A percentile compares a stretch with the other conserved stretches of the same genome.
Conservation (phyloP, 2,113 vertebrate genomes). For the Myrmophylax atrothorax region DNA sequence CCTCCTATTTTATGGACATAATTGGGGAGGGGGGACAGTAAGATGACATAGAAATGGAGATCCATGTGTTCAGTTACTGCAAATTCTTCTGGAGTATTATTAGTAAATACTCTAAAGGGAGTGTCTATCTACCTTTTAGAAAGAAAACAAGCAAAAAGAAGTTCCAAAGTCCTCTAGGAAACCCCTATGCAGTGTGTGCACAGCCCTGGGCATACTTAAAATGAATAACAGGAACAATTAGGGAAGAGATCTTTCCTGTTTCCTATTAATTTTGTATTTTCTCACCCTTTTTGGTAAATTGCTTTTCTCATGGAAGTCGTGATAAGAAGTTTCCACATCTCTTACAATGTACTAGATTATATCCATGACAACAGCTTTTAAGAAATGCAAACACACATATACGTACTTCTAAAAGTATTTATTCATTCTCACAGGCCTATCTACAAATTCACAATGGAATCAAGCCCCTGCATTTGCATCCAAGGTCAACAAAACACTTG, state of each 20-base stretch:
- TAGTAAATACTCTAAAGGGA: neutral
- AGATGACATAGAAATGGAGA: neutral
- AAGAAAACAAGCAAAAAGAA: neutral
- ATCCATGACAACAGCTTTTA: neutral
- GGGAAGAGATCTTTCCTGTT: neutral
- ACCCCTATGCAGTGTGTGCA: neutral
- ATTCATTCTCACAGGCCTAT: neutral
- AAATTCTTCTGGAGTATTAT: neutral
- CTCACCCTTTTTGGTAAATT: neutral
- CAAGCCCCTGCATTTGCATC: neutral
- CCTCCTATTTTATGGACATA: neutral
- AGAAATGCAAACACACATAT: neutral
- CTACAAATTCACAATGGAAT: neutral
- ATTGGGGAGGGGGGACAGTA: neutral
- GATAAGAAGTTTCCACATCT: neutral
- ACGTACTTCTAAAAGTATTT: neutral
- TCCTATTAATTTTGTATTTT: neutral
- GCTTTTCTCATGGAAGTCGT: neutral
- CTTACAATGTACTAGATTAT: neutral
- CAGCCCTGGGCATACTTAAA: neutral
- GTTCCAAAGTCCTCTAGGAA: neutral
- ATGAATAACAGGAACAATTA: neutral
- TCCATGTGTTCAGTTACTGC: neutral
- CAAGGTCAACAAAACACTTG: slow-evolving; percentile 15
- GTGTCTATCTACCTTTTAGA: neutral